phyloP scores from a whole-genome alignment of 2,113 vertebrate genomes.

The Tupaia chinensis region DNA sequence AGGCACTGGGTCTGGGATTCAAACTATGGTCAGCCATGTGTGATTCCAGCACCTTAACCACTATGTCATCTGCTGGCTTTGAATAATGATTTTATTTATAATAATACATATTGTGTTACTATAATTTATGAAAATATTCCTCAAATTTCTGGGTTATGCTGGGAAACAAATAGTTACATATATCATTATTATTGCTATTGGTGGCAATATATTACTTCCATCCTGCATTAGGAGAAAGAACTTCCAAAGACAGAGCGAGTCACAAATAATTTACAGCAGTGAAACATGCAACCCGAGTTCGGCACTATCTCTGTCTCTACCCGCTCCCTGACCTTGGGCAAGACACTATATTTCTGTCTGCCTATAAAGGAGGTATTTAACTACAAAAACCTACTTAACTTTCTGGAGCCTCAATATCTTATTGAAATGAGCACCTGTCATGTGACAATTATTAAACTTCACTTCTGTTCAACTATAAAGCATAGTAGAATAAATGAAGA shows the following conservation, averaged over 20 bases:
- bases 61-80: too few species aligned
- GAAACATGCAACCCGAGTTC: background rate
- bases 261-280: background rate
- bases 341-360: background rate
- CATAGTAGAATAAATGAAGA: background rate
- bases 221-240: background rate
- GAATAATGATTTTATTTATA: background rate
- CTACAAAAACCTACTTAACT: background rate
- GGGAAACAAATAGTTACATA: slow-evolving; percentile 18
- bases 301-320: background rate
- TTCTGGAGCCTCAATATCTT: background rate
- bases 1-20: too few species aligned
- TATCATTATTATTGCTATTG: background rate
- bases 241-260: background rate
- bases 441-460: background rate
- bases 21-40: too few species aligned
- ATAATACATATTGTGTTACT: background rate
- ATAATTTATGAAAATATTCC: slow-evolving; percentile 12
- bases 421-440: background rate
- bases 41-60: too few species aligned
- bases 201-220: background rate
- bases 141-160: background rate
- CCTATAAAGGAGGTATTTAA: background rate
- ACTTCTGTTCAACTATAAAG: background rate
- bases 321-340: background rate